Evolutionary conservation across 2,797 vertebrate species (phyloP), one percentile per base, ranked within the genome.

Genomic region (Tachyglossus aculeatus): DNA sequence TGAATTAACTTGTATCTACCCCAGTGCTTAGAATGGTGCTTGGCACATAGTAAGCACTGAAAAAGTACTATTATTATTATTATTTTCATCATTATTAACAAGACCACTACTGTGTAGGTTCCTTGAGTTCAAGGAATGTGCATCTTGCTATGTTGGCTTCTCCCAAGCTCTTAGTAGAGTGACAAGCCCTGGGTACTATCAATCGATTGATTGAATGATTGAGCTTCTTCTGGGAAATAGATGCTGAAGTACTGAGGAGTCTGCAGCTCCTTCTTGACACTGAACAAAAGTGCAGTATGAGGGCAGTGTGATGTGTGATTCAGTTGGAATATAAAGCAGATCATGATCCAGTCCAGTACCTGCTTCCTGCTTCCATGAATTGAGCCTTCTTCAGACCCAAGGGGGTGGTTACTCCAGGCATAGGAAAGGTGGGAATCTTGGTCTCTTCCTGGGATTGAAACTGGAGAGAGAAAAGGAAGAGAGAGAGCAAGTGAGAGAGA

Each of bases 371-470:
- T 81, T 82, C 67, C 81, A 71, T 63, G 60, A 79, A 69, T 6
- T 25, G 9, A 15, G 52, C 73, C 65, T 75, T 33, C 71, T 74
- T 52, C 40, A 75, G 74, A 75, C 74, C 56, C 54, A 81, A 83
- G 51, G n/a, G 84, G 76, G 71, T 5, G 12, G 4, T 29, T 77
- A 77, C 80, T 64, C 74, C 41, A 1, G 84, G 77, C 36, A 71
- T 63, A 74, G 51, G 34, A 76, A 70, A 81, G 59, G 75, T 72
- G 78, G 64, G 36, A 79, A 85, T 83, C 82, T 90, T 88, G 67
- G 54, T 80, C 72, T 29, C 77, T 85, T 86, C 81, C 87, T 86
- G 81, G 69, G 71, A 68, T 82, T 59, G 37, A 71, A 84, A 78
- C 71, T 57, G 34, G 47, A 60, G 60, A 61, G 57, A 54, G 19